Evolutionary conservation across 2,113 vertebrate species (phyloP), one percentile per base, ranked within the genome.

Genomic region (Rana temporaria): DNA sequence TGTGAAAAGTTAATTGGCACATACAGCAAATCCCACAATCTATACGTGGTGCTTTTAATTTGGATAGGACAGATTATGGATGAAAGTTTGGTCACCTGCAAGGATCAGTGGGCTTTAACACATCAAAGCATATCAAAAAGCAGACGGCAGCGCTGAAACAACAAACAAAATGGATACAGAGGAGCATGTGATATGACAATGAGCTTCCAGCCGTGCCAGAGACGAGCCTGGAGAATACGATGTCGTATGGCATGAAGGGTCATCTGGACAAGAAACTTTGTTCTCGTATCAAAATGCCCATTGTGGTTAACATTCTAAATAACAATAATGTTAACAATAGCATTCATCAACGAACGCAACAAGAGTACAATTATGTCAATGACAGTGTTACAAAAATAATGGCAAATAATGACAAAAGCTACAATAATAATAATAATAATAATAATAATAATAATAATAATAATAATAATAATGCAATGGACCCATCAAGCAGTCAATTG

Each of bases 61-160:
- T 94, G 91, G 92, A 93, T 89, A 87, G 91, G 90, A 85, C 89
- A 93, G 93, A 93, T 95, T 94, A 93, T 4, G 68, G 91, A 92
- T 94, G 91, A 95, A 93, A 93, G 90, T 88, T 90, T 93, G 90
- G 93, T 92, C 91, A 93, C 93, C 89, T 93, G 89, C 73, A 0
- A 86, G 82, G 88, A 89, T 89, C 85, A 87, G 87, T 34, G 88
- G 90, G 91, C 92, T 94, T 92, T 94, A 84, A 82, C 38, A 88
- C 91, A 92, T 94, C 92, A 94, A 94, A 95, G 88, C 34, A 82
- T 86, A 82, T 82, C 55, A 90, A 92, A 90, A 91, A 87, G 92
- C 72, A 92, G 91, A 90, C 87, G 85, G 88, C 85, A 81, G 85
- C 84, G 87, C 79, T 92, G 87, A 84, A 89, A 85, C 84, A 87